A percentile compares a stretch with the other conserved stretches of the same genome.
These are phyloP conservation scores for Hypolimnas misippus DNA, from an alignment of 2,888 invertebrate genomes.

Conservation along the genomic window DNA sequence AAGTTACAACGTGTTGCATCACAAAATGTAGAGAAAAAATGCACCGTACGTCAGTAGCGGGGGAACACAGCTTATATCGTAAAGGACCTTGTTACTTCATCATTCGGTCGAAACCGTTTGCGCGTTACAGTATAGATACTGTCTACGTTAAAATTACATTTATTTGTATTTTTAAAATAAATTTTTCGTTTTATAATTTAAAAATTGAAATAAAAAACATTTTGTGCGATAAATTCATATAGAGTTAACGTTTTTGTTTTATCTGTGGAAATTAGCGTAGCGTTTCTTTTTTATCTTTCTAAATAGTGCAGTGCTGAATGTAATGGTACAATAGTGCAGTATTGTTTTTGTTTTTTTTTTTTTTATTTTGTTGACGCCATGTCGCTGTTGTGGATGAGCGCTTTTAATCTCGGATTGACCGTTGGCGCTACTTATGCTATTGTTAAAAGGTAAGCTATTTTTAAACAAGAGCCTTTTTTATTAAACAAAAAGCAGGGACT, in stretches of 20 bases:
- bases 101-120: slow-evolving; percentile 61
- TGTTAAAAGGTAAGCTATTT: slow-evolving; percentile 81
- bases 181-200: not conserved
- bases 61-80: slow-evolving; percentile 66
- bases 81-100: slow-evolving; percentile 55
- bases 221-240: not conserved
- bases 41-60: slow-evolving; percentile 46
- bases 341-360: slow-evolving; percentile 35
- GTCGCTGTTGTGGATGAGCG: slow-evolving; percentile 86
- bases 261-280: not conserved
- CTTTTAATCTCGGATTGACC: slow-evolving; percentile 85
- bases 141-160: slow-evolving; percentile 17
- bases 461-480: not conserved
- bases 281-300: too few relatives aligned
- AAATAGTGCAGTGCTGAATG: slow-evolving; percentile 19
- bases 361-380: slow-evolving; percentile 59
- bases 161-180: not conserved
- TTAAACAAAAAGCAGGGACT: not conserved
- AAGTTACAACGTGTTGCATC: not conserved
- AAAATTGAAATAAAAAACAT: not conserved
- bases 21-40: not conserved
- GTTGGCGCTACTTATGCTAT: slow-evolving; percentile 86
- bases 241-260: too few relatives aligned
- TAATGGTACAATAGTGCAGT: slow-evolving; percentile 18
- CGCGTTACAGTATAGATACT: slow-evolving; percentile 48